Evolutionary conservation across 2,113 vertebrate species (phyloP), one percentile per base, ranked within the genome.

Genomic region (Corythaixoides concolor): DNA sequence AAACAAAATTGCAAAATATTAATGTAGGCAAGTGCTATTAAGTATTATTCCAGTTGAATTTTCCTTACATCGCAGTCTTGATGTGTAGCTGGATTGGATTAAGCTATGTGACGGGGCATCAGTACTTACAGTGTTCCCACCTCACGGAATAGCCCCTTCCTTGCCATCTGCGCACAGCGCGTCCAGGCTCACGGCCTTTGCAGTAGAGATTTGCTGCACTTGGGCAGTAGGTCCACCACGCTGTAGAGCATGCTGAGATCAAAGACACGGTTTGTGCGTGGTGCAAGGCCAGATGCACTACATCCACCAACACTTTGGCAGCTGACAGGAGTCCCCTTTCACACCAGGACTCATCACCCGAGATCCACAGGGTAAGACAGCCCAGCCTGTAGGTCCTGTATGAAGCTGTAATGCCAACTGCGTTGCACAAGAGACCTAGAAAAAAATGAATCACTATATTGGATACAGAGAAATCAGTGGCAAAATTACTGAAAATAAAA

Each of bases 191-290:
- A 8, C 20, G n/a, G 70, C 3, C 0, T 50, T 37, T 45, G 30
- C 32, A 21, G 8, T 5, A 35, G 28, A 41, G n/a, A 17, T 23
- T 12, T 39, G 22, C 30, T 32, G 27, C 7, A 4, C 26, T 32
- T 33, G 26, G 56, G 22, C 22, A 74, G 55, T 4, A 27, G 15
- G 24, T 79, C 41, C 27, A 17, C 7, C 19, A 43, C 16, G 5
- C 22, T 8, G 35, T 2, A 62, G 11, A 26, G 10, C 23, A 15
- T 2, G 8, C 12, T 11, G 3, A 1, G 23, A 22, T n/a, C 27
- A 30, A 37, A 83, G 53, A 26, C 32, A 27, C 0, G 2, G 18
- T 28, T 19, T 70, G 30, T 28, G 19, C 1, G 0, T 5, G 16
- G 30, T 28, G 26, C 37, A 32, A 47, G 63, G 30, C 50, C 52